These are phyloP conservation scores for Desmophyllum pertusum DNA, from an alignment of 92 coral and sea anemone genomes.

Conservation along the genomic window DNA sequence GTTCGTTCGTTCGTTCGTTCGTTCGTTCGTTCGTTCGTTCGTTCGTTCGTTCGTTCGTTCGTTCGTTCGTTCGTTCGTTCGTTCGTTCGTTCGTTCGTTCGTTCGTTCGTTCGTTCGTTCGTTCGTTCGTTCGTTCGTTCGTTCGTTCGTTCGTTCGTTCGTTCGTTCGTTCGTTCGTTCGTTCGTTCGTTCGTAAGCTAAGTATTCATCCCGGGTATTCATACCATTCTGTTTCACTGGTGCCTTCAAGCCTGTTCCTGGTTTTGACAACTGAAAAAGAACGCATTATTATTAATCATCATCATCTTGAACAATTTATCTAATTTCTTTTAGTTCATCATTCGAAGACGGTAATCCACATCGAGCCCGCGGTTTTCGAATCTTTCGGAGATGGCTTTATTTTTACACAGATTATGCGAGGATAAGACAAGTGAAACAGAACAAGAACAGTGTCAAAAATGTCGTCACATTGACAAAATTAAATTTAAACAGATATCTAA, in stretches of 20 bases:
- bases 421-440: too few species aligned
- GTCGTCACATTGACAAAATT: too few species aligned
- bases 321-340: too few species aligned
- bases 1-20: background rate
- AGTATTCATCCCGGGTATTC: background rate
- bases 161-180: background rate
- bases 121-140: background rate
- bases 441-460: too few species aligned
- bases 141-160: background rate
- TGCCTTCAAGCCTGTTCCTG: background rate
- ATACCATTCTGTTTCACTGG: constrained; percentile 11
- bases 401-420: too few species aligned
- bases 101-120: background rate
- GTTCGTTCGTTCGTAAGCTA: background rate
- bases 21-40: background rate
- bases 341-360: too few species aligned
- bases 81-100: background rate
- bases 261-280: constrained; percentile 24
- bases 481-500: too few species aligned
- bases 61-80: background rate
- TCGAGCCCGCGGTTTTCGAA: too few species aligned
- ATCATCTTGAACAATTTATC: background rate
- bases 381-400: too few species aligned
- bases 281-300: background rate
- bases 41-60: background rate